Percentiles rank a stretch among this genome's conserved stretches.
Evolutionary conservation across 2,888 invertebrate genomes (phyloP).

Genomic region (Hypomecis atomaria): DNA sequence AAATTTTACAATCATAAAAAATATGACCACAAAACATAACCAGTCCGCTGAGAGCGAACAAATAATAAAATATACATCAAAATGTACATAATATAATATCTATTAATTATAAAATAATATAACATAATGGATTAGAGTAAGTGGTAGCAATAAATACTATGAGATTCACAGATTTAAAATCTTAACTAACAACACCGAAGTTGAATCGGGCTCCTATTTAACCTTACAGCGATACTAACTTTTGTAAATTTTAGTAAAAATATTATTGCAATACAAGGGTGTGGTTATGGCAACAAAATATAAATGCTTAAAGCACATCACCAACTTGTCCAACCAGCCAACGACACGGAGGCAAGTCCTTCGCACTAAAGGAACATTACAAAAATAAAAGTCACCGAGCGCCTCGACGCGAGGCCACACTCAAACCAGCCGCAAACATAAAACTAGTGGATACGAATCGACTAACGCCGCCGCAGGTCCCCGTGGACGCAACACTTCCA

Average conservation of each 20-base stretch:
- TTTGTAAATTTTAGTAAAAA: slow-evolving; percentile 83
- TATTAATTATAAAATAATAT: slow-evolving; percentile 78
- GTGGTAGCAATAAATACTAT: slow-evolving; percentile 84
- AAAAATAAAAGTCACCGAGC: slow-evolving; percentile 70
- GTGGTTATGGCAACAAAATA: slow-evolving; percentile 85
- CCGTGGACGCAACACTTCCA: slow-evolving; percentile 79
- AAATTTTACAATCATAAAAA: slow-evolving; percentile 81
- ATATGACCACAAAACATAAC: slow-evolving; percentile 80
- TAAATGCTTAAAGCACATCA: slow-evolving; percentile 86
- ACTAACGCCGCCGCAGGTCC: slow-evolving; percentile 75
- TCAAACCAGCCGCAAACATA: slow-evolving; percentile 76
- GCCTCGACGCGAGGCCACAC: slow-evolving; percentile 69
- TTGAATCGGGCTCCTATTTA: slow-evolving; percentile 75
- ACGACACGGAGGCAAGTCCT: slow-evolving; percentile 78
- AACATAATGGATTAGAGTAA: slow-evolving; percentile 82
- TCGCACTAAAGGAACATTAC: slow-evolving; percentile 82
- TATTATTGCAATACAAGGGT: slow-evolving; percentile 83
- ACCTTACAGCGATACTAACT: slow-evolving; percentile 79
- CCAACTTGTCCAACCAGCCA: slow-evolving; percentile 79
- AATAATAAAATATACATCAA: slow-evolving; percentile 85
- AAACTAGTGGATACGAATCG: slow-evolving; percentile 83
- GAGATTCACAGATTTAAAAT: slow-evolving; percentile 85
- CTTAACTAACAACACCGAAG: slow-evolving; percentile 84
- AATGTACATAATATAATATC: slow-evolving; percentile 84
- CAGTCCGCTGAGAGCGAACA: slow-evolving; percentile 73